Evolutionary conservation across 1,140 invertebrate genomes (phyloP), one percentile per base, ranked within the genome.

Genomic region (Prorops nasuta): DNA sequence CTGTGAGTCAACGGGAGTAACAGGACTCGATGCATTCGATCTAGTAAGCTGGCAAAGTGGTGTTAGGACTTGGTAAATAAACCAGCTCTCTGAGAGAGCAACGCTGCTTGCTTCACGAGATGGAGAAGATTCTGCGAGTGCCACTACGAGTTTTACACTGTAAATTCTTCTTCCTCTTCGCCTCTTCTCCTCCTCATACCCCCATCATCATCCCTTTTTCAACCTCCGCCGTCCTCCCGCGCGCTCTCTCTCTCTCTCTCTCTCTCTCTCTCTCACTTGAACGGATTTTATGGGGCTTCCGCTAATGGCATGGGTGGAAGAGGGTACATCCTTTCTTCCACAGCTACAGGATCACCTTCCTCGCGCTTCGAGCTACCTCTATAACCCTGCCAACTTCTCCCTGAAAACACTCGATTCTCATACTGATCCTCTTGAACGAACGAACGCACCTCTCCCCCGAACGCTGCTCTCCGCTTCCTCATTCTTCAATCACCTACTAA

Each of bases 271-370:
- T 17, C 52, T 45, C 36, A 44, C 32, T 24, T 37, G 38, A 21
- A 40, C 42, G 54, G 49, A 60, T 62, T 69, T 65, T 63, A 63
- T 60, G 49, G 58, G 51, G 60, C 58, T 58, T 58, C 60, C 51
- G 51, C 63, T 69, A 69, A 69, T 69, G 64, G 63, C 49, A 56
- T 57, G 44, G 62, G 56, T 51, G 57, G 54, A 54, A 38, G 42
- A 54, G 35, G 41, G 6, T 31, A 43, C 44, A 22, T 44, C 44
- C 44, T 28, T 41, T 21, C 37, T 42, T 32, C 45, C 17, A 12
- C 28, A 38, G 8, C 4, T 4, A 21, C 15, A 45, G 49, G 46
- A 45, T 51, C 42, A 51, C 44, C 44, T 51, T 51, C 49, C 42
- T 24, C 22, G 43, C 49, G 46, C 44, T 20, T 50, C 36, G 35